Evolutionary conservation across 2,113 vertebrate genomes (phyloP), one percentile per base, ranked within the genome.

Genomic region (Pogonocichla stellata): DNA sequence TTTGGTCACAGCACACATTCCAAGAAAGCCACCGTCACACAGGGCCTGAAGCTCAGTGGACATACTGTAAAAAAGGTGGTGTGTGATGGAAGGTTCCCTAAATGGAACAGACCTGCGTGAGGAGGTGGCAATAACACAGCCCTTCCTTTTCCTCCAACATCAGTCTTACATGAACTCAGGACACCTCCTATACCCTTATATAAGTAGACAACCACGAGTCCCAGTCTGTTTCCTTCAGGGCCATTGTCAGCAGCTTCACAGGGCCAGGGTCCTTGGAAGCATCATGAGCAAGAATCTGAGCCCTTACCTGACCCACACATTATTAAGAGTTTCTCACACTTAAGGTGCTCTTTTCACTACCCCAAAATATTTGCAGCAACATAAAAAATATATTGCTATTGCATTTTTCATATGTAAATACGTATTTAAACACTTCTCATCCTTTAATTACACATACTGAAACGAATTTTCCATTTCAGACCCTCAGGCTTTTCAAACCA

Each of bases 51-150:
- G 50, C 47, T 75, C 40, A 34, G 40, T 28, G 28, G 9, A 14
- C 7, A 5, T 36, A 12, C 7, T 53, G 19, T 64, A 26, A 47
- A 92, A 91, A 70, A 5, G 3, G 1, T n/a, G 16, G 10, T 23
- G 22, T 58, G 33, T 50, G 12, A 29, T 64, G 53, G 9, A 92
- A 87, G 18, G 23, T 11, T 40, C 9, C 19, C 11, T 22, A 72
- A 79, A 24, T 3, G 57, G 48, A 67, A 45, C 0, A 5, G 15
- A 33, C 2, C 9, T 33, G 14, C 1, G 0, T 2, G 2, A 36
- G 7, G 25, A 77, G 17, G 10, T 8, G 7, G 14, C 11, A 74
- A 11, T 17, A 34, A 14, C 11, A 31, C 14, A 70, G 26, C 8
- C 19, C 66, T 88, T 62, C 50, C 26, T 81, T 81, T 24, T 42